These are phyloP conservation scores for Capitulum mitella DNA, from an alignment of 2,888 invertebrate genomes.

Conservation along the genomic window DNA sequence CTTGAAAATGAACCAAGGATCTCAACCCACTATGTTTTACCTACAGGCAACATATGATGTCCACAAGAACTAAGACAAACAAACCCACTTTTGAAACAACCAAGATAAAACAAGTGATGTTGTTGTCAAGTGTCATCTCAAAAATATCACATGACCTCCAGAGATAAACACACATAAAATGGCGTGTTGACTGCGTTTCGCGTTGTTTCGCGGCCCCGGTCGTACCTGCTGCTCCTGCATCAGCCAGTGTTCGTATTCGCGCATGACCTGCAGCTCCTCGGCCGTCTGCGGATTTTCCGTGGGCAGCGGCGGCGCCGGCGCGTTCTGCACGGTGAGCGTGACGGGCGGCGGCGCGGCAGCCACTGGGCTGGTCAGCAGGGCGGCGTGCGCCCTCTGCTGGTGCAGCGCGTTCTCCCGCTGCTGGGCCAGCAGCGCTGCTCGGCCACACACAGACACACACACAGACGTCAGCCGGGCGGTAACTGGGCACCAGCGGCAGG, in stretches of 20 bases:
- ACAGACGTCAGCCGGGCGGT: background rate
- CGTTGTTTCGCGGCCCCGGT: too few relatives aligned
- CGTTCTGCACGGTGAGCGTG: conserved; percentile 40
- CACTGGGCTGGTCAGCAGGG: background rate
- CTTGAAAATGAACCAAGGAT: too few relatives aligned
- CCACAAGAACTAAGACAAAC: too few relatives aligned
- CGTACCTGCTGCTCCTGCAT: background rate
- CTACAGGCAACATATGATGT: too few relatives aligned
- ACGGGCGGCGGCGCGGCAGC: conserved; percentile 26
- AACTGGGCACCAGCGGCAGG: too few relatives aligned
- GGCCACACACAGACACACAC: background rate
- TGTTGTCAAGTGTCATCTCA: too few relatives aligned
- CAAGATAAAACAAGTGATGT: too few relatives aligned
- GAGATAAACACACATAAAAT: too few relatives aligned
- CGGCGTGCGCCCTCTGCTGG: background rate
- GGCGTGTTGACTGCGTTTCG: too few relatives aligned
- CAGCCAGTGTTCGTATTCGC: conserved; percentile 27
- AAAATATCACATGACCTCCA: too few relatives aligned
- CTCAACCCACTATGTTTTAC: too few relatives aligned
- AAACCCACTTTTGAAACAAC: too few relatives aligned
- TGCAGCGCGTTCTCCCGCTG: background rate
- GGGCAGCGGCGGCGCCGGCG: conserved; percentile 65
- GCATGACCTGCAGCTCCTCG: conserved; percentile 59
- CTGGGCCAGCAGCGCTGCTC: background rate
- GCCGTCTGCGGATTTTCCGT: conserved; percentile 66